Evolutionary conservation across 1,140 invertebrate species (phyloP).

Genomic region (Leguminivora glycinivorella): DNA sequence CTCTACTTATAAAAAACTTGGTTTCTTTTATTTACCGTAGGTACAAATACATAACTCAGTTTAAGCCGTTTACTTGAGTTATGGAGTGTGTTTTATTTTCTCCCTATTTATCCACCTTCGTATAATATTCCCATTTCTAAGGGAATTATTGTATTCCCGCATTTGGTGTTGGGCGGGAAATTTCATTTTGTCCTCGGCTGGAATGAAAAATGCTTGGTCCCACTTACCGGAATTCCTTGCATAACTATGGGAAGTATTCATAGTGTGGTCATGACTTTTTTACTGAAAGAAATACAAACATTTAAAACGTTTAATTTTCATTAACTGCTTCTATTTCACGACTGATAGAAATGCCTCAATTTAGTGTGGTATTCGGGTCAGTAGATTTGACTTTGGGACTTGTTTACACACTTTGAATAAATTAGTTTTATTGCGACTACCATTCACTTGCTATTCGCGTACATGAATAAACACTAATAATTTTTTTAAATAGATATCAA

Average conservation of each 20-base stretch:
- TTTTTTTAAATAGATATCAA: too few relatives aligned
- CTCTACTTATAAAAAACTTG: neutral
- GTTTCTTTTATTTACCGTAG: neutral
- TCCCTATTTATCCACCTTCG: slow-evolving; percentile 23
- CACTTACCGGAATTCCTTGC: slow-evolving; percentile 18
- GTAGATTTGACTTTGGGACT: too few relatives aligned
- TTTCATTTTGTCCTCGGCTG: slow-evolving; percentile 20
- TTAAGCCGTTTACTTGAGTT: slow-evolving; percentile 18
- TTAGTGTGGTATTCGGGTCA: too few relatives aligned
- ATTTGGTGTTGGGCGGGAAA: slow-evolving; percentile 11
- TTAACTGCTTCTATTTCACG: too few relatives aligned
- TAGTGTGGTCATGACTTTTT: slow-evolving; percentile 1
- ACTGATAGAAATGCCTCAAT: too few relatives aligned
- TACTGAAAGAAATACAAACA: too few relatives aligned
- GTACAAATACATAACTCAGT: neutral
- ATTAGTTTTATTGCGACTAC: too few relatives aligned
- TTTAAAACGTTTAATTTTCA: too few relatives aligned
- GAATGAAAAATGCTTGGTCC: slow-evolving; percentile 26
- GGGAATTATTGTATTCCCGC: slow-evolving; percentile 23
- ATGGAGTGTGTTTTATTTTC: slow-evolving; percentile 25
- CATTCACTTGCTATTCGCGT: too few relatives aligned
- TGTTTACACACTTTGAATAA: too few relatives aligned
- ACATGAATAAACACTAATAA: too few relatives aligned
- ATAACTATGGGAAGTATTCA: neutral
- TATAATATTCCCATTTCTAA: slow-evolving; percentile 22